Base-by-base conservation (phyloP, 2,888 invertebrate species). In the Liodrosophila aerea region DNA sequence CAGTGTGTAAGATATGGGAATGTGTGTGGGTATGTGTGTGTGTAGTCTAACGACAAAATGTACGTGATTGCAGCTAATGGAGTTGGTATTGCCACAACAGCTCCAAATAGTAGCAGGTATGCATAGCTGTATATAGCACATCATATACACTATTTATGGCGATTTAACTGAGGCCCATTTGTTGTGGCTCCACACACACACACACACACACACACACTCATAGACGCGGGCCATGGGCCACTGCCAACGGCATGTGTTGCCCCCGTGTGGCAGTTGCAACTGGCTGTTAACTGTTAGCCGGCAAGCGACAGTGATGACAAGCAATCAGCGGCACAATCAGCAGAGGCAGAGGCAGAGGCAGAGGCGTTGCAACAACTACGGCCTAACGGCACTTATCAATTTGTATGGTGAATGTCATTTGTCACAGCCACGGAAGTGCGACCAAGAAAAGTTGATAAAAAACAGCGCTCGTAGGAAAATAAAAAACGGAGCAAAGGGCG, bases 301-400 rank as follows among this genome's bases (percentile, higher is more conserved):
- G 8, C 56, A 61, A 50, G 68, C 43, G 58, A n/a, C 61, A 56
- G 36, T 64, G 74, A 68, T 70, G 71, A 70, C 71, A 60, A 50
- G 57, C 64, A 54, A 69, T 53, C 57, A 53, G 43, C 61, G 39
- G 9, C 43, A 50, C 51, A 62, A 59, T 50, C 49, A 46, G 52
- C 58, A 60, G 64, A 64, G 64, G 39, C 39, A 0, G 4, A 16
- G 39, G 39, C 5, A n/a, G 39, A 7, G 34, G 34, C 13, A 34
- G 22, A 13, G 61, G 69, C 62, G 76, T 51, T 60, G 41, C 39
- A 31, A 45, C 39, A 39, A 64, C 73, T 58, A 46, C 45, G 53
- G 63, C 43, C 70, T 74, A 80, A 78, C 78, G 77, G 77, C 64
- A 78, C 65, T 75, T 75, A 78, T 81, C 78, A 78, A 78, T 78